Conservation (phyloP, 2,888 invertebrate genomes). For the Augiades crinisus region DNA sequence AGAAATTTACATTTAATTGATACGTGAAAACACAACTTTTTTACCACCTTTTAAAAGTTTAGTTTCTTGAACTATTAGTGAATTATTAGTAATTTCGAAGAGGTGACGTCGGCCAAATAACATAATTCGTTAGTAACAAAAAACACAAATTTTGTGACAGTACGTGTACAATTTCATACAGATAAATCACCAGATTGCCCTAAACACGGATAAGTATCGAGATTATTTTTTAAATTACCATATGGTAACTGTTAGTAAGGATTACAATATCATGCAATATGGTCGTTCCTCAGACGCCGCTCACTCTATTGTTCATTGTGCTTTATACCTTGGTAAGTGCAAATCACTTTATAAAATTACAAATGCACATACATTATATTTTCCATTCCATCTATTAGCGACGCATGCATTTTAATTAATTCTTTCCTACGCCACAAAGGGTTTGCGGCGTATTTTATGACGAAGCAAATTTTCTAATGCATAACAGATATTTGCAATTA, state of each 20-base stretch:
- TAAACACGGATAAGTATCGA: not conserved
- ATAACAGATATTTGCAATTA: too few species aligned
- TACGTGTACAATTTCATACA: too few species aligned
- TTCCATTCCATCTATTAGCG: slow-evolving; percentile 14
- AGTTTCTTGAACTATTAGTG: too few species aligned
- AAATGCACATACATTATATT: slow-evolving; percentile 21
- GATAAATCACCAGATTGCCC: not conserved
- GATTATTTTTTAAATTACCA: not conserved
- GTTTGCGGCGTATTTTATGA: slow-evolving; percentile 10
- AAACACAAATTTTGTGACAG: too few species aligned
- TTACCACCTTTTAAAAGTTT: too few species aligned
- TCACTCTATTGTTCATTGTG: slow-evolving; percentile 42
- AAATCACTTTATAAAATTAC: slow-evolving; percentile 26
- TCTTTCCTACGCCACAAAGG: slow-evolving; percentile 6
- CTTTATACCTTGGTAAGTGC: slow-evolving; percentile 45
- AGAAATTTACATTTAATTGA: too few species aligned
- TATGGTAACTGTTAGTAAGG: slow-evolving; percentile 33
- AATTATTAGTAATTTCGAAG: too few species aligned
- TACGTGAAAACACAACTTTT: too few species aligned
- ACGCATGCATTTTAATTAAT: slow-evolving; percentile 17
- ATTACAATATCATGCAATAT: slow-evolving; percentile 39
- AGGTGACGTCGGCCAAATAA: too few species aligned
- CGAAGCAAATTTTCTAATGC: slow-evolving; percentile 6
- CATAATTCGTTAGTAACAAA: too few species aligned
- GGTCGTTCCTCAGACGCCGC: slow-evolving; percentile 37